Base-by-base conservation (phyloP, 2,113 vertebrate species). In the Sinocyclocheilus grahami region DNA sequence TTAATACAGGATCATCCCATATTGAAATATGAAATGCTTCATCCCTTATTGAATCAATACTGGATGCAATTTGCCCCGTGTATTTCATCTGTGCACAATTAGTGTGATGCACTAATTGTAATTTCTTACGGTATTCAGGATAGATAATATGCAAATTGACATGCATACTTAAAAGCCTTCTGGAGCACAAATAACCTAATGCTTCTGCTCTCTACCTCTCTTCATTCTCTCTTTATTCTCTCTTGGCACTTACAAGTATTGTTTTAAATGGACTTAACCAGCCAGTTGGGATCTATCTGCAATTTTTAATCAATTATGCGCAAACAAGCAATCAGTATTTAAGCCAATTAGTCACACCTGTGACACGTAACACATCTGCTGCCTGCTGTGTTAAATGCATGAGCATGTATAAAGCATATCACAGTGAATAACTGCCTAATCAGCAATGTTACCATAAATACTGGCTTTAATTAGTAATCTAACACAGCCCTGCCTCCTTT, bases 311-410 rank as follows among this genome's bases (percentile, higher is more conserved):
- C 79, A 82, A 81, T 81, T 27, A 63, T 51, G n/a, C 62, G 5
- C 39, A 42, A 82, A 30, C 79, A 82, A 67, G 39, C 58, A 82
- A 82, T 82, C 79, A 67, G 37, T 58, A 63, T 65, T 82, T 82
- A 82, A 67, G 62, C n/a, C 22, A 51, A 82, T 82, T 65, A 82
- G 42, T 67, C 14, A 82, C 79, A 82, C 60, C 79, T 82, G 62
- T 51, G 13, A 82, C 60, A 39, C 10, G 22, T 60, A 37, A 58
- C 53, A 63, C 79, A 65, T 82, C 62, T 82, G 79, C 8, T 67
- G 48, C 62, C 62, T 30, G 39, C 20, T 24, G 79, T 48, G 79
- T 39, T 48, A 67, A 82, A 67, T 81, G 55, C 33, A 63, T 81
- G 8, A 46, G 6, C 58, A 63, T 63, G 22, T 27, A 27, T 51